These are phyloP conservation scores for Myoxocephalus aenaeus DNA, from an alignment of 2,797 vertebrate species.

Conservation along the genomic window DNA sequence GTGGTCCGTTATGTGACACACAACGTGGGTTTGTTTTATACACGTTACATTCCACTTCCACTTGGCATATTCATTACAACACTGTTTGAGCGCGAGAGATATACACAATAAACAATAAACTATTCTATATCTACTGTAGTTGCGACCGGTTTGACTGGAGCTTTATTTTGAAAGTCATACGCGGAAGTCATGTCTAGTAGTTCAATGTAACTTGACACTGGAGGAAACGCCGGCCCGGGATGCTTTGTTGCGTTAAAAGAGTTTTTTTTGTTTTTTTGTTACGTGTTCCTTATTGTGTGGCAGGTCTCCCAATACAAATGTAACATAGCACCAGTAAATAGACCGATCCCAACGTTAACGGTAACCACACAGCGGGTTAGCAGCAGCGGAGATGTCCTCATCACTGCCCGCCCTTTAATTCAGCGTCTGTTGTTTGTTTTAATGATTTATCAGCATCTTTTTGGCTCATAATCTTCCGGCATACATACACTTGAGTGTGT, in stretches of 20 bases:
- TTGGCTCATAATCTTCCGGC: too few species aligned
- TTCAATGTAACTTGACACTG: accelerated
- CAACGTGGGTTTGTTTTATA: neutral
- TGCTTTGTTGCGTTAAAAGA: neutral
- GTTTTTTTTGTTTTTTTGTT: neutral
- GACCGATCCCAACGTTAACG: neutral
- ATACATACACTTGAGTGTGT: neutral
- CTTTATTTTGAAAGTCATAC: conserved; percentile 47
- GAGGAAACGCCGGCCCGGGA: conserved; percentile 8
- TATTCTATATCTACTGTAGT: neutral
- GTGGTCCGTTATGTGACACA: neutral
- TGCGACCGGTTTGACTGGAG: accelerated
- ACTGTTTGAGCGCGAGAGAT: neutral
- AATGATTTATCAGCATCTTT: neutral
- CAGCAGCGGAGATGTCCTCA: neutral
- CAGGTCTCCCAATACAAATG: neutral
- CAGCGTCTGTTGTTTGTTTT: neutral
- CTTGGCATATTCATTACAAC: neutral
- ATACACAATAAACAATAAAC: neutral
- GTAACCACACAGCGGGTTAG: too few species aligned
- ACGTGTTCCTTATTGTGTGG: neutral
- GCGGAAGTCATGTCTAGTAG: neutral
- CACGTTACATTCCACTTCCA: neutral
- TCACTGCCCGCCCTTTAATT: neutral
- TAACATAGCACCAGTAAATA: neutral